Conservation (phyloP, 1,140 invertebrate species). For the Anastrepha obliqua region DNA sequence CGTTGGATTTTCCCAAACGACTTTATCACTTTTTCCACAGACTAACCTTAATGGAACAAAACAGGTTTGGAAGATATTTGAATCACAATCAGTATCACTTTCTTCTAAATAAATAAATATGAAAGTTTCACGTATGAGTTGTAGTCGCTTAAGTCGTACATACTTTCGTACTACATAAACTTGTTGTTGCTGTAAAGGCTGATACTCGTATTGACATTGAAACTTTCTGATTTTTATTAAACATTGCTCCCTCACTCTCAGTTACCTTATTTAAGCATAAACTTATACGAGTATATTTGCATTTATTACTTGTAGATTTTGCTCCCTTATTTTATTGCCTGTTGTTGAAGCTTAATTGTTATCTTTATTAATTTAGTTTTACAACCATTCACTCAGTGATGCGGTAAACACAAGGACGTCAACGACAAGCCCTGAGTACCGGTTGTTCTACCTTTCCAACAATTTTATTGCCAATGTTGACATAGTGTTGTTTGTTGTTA, state of each 20-base stretch:
- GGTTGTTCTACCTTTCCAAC: not conserved
- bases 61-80: too few species aligned
- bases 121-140: too few species aligned
- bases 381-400: not conserved
- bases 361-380: constrained; percentile 16
- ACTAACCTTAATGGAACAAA: too few species aligned
- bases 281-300: not conserved
- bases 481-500: not conserved
- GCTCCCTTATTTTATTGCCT: not conserved
- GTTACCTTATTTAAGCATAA: not conserved
- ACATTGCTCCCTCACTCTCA: not conserved
- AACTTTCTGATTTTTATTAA: not conserved
- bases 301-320: not conserved
- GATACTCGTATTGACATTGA: too few species aligned
- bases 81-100: too few species aligned
- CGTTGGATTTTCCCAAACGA: too few species aligned
- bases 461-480: not conserved
- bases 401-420: not conserved
- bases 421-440: not conserved
- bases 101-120: too few species aligned
- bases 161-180: too few species aligned
- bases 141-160: too few species aligned
- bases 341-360: not conserved
- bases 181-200: too few species aligned
- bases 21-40: too few species aligned